Conservation (phyloP, 2,797 vertebrate species). For the Saxicola maurus region DNA sequence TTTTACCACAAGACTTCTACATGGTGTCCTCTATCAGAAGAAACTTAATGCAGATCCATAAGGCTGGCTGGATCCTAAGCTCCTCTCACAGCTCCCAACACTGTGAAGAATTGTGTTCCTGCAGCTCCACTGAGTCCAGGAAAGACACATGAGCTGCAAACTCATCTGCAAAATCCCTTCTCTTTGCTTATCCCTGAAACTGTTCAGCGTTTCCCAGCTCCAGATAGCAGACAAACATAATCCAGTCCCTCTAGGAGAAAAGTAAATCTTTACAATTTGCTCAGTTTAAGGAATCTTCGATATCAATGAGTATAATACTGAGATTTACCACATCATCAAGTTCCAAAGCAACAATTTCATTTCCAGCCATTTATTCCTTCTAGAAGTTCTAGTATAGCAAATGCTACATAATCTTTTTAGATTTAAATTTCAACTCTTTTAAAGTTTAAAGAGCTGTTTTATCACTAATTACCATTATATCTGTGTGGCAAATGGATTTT, state of each 20-base stretch:
- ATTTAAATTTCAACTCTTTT: background rate
- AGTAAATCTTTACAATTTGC: slow-evolving; percentile 16
- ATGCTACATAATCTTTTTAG: background rate
- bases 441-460: background rate
- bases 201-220: background rate
- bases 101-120: background rate
- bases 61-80: background rate
- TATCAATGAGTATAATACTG: background rate
- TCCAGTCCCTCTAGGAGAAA: background rate
- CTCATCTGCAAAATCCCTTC: slow-evolving; percentile 11
- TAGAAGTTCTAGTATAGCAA: background rate
- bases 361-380: background rate
- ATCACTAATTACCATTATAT: background rate
- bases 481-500: background rate
- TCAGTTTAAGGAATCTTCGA: background rate
- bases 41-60: background rate
- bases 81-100: background rate
- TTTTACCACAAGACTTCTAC: background rate
- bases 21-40: background rate
- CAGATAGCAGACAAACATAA: background rate
- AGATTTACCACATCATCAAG: background rate
- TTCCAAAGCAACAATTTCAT: background rate
- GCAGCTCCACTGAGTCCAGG: background rate
- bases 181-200: slow-evolving; percentile 18
- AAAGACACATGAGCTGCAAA: background rate